A percentile compares a stretch with the other conserved stretches of the same genome.
Evolutionary conservation across 2,797 vertebrate genomes (phyloP).

Genomic region (Babyrousa celebensis): DNA sequence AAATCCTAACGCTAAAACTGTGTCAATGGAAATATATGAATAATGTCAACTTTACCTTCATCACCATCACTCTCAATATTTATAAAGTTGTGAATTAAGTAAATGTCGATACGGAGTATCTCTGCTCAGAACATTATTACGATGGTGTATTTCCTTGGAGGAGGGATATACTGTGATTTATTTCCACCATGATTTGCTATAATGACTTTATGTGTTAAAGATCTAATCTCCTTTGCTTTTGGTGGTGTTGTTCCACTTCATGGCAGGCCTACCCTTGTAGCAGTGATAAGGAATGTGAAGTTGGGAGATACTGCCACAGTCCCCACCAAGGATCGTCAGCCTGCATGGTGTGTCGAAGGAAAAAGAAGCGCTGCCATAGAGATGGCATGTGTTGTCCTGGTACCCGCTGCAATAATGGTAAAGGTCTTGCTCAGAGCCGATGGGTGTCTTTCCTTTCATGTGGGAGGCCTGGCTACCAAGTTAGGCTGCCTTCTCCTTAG

Average conservation of each 20-base stretch:
- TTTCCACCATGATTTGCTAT: neutral
- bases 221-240: constrained; percentile 24
- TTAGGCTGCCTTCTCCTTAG: neutral
- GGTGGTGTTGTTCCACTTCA: neutral
- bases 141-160: neutral
- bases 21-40: neutral
- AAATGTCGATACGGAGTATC: neutral
- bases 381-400: constrained; percentile 98
- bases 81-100: neutral
- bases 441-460: neutral
- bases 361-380: constrained; percentile 98
- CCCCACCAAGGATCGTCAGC: constrained; percentile 96
- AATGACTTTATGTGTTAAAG: neutral
- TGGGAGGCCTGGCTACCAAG: no score
- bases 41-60: neutral
- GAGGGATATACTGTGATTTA: accelerated
- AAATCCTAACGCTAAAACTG: neutral
- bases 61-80: neutral
- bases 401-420: constrained; percentile 98
- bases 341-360: constrained; percentile 96
- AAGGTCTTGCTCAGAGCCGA: accelerated
- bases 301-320: constrained; percentile 97
- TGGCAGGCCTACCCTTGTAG: constrained; percentile 96
- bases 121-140: neutral
- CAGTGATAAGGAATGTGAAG: constrained; percentile 97